phyloP scores from a whole-genome alignment of 2,888 invertebrate species.

The Polyploca ridens region DNA sequence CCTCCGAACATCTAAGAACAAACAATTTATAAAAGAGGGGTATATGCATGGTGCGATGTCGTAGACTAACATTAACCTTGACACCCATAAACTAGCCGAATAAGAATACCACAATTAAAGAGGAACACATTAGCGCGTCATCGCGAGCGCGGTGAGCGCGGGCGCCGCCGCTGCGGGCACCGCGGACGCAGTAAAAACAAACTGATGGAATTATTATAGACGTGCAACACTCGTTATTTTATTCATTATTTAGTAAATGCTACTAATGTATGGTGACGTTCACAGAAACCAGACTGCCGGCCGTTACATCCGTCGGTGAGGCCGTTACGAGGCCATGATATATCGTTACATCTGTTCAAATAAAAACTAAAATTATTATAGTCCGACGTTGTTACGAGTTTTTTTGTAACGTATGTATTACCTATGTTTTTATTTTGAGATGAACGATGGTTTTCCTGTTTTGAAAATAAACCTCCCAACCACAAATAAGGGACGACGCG shows the following conservation, averaged over 20 bases:
- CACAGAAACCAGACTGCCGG: constrained; percentile 64
- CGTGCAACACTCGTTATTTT: constrained; percentile 49
- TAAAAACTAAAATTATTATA: constrained; percentile 55
- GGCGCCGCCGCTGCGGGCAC: constrained; percentile 13
- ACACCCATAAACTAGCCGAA: constrained; percentile 44
- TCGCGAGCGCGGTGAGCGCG: neutral
- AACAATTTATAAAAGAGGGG: neutral
- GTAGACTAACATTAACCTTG: constrained; percentile 58
- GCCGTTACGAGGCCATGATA: constrained; percentile 45
- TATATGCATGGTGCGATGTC: neutral
- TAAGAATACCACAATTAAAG: constrained; percentile 43
- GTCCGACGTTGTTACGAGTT: constrained; percentile 18
- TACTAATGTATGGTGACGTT: constrained; percentile 71
- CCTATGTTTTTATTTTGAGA: too few species aligned
- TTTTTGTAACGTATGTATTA: neutral
- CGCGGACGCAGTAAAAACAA: constrained; percentile 55
- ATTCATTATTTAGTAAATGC: constrained; percentile 64
- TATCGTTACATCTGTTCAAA: constrained; percentile 63
- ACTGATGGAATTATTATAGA: constrained; percentile 65
- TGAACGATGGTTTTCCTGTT: neutral
- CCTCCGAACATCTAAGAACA: neutral
- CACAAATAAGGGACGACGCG: neutral
- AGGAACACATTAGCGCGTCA: constrained; percentile 42
- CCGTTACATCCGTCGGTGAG: constrained; percentile 60
- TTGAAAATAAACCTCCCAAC: neutral